Evolutionary conservation across 2,797 vertebrate species (phyloP), one percentile per base, ranked within the genome.

Genomic region (Clamator glandarius): DNA sequence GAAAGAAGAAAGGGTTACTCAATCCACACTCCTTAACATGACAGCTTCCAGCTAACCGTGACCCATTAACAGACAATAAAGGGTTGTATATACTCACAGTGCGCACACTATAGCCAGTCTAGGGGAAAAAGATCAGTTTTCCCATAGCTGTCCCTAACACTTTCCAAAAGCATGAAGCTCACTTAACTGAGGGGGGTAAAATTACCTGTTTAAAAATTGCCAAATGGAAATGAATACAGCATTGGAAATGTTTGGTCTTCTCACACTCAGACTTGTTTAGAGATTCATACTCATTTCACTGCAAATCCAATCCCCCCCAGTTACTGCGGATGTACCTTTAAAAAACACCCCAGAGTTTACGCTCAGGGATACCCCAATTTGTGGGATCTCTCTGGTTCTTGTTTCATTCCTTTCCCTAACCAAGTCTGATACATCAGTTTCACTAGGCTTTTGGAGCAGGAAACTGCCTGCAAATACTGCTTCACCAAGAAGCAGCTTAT

Each of bases 301-400:
- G 63, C 87, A 94, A 75, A 91, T 87, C 74, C 69, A 77, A 39
- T 58, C 64, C 35, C 68, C 76, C 92, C 72, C 70, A 95, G 75
- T 59, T 77, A 57, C 66, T 74, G 79, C 54, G 84, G 89, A 70
- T 62, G 51, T 31, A 72, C 63, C 76, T 90, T 69, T 73, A 77
- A 63, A 64, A 70, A 67, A 57, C 4, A 26, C 24, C 78, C 80
- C 95, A 66, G 70, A 51, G 69, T 81, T 92, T 83, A 92, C 91
- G 92, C 0, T 0, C 19, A 59, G 52, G 89, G 92, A 72, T 89
- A 81, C 73, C 83, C 80, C 39, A 12, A 81, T 78, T 50, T 12
- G 25, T 10, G 31, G 54, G 77, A 90, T 75, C 92, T 94, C 91
- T 94, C 93, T 95, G 94, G 94, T 94, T 95, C 90, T 85, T 48